Base-by-base conservation (phyloP, 2,888 invertebrate genomes). In the Uropetala carovei region DNA sequence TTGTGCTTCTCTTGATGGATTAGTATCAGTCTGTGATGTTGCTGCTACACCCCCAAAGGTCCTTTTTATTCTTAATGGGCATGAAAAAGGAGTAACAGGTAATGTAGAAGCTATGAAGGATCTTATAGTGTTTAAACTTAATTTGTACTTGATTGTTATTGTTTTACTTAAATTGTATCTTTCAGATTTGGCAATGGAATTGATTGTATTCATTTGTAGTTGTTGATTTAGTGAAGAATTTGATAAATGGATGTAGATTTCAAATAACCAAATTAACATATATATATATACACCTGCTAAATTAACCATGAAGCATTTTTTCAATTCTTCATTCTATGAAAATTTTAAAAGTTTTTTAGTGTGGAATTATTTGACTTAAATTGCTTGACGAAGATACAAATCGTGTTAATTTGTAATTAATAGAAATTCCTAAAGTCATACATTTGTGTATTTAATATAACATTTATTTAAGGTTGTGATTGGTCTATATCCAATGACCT, bases 401-500 rank as follows among this genome's bases (percentile, higher is more conserved):
- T 18, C 58, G 58, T 16, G 16, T 59, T 56, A 57, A 22, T 30
- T 60, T 59, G 8, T 18, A 14, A 56, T 89, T 59, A 14, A 16
- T 59, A 14, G 7, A 56, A 14, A 58, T 13, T 59, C 27, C 18
- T 56, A 89, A 16, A 22, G 14, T 89, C 0, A 56, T 11, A 8
- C 81, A 64, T n/a, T 14, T 59, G 30, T 43, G 11, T 60, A 85
- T 43, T 91, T 43, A 5, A 43, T 43, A 43, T 43, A 43, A 43
- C 43, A 43, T 92, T 92, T 92, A 64, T 94, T 93, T 92, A 94
- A 96, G 98, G 97, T 92, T 97, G 98, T 95, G 98, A 97, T 94
- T 98, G 98, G 98, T 98, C 98, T 0, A 96, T 97, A 22, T 97
- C 97, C 58, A 98, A 98, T 95, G 98, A 98, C 95, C 95, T 98